phyloP scores from a whole-genome alignment of 2,888 invertebrate species.

The Venustoraphidia nigricollis region DNA sequence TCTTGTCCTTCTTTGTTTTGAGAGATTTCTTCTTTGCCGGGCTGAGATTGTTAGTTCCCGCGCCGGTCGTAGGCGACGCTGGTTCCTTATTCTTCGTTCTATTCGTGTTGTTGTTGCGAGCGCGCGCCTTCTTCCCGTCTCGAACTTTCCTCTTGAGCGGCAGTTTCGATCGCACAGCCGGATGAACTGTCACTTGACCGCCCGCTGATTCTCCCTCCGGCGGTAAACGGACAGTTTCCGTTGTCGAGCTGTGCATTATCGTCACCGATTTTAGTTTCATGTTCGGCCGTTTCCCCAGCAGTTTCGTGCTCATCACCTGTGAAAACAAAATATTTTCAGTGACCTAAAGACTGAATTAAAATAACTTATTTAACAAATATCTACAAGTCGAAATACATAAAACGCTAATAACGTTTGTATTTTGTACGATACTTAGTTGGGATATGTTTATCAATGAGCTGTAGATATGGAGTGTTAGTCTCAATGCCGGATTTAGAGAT shows the following conservation, averaged over 20 bases:
- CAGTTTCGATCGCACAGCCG: conserved; percentile 71
- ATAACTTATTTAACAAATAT: too few relatives aligned
- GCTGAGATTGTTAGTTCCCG: conserved; percentile 22
- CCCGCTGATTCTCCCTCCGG: conserved; percentile 52
- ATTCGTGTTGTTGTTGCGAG: conserved; percentile 36
- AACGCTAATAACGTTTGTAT: not conserved
- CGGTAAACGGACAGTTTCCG: conserved; percentile 73
- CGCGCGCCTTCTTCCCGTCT: conserved; percentile 40
- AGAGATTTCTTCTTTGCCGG: conserved; percentile 22
- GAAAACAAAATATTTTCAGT: conserved; percentile 11
- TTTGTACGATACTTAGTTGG: too few relatives aligned
- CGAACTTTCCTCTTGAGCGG: conserved; percentile 73
- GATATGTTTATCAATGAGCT: too few relatives aligned
- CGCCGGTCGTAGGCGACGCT: conserved; percentile 14
- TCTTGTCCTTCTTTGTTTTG: conserved; percentile 24
- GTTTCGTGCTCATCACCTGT: conserved; percentile 64
- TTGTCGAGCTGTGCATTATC: conserved; percentile 79
- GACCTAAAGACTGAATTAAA: too few relatives aligned
- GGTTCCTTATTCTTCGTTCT: conserved; percentile 10
- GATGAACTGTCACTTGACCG: conserved; percentile 62
- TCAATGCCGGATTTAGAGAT: too few relatives aligned
- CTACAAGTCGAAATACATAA: too few relatives aligned
- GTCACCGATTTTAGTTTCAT: conserved; percentile 75
- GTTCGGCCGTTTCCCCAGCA: conserved; percentile 64
- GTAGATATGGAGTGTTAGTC: too few relatives aligned